Base-by-base conservation (phyloP, 2,113 vertebrate species). In the Rhombomys opimus region DNA sequence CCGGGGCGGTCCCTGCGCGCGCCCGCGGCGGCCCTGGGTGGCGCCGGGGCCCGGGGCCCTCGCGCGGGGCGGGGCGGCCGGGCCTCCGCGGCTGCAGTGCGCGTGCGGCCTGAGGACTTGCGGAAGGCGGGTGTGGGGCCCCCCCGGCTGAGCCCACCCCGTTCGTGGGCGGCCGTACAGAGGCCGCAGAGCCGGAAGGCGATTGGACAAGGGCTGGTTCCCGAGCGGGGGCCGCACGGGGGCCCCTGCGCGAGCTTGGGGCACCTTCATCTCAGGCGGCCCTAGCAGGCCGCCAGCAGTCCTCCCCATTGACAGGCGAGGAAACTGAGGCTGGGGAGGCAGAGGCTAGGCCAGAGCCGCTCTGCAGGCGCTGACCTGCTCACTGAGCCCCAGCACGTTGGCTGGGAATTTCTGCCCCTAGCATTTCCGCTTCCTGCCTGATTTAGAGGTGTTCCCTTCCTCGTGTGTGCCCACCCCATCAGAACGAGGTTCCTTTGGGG, bases 381-480 rank as follows among this genome's bases (percentile, higher is more conserved):
- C 77, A 87, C 52, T 0, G 72, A 92, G 50, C 50, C 81, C 93
- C 94, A 1, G 82, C 81, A 41, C 61, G 20, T 11, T 67, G 93
- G 5, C 7, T 75, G 87, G 61, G 91, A 65, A 93, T 90, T 90
- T 91, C 91, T 95, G 89, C 91, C 82, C 89, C 13, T 63, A 70
- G 92, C 57, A 78, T 94, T 97, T 98, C 95, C 92, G 93, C 87
- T 97, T 98, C 97, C 96, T 96, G 96, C 93, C 76, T 72, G 92
- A 8, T 46, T n/a, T 27, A 23, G 88, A 90, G 95, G 92, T 85
- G 93, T 95, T 95, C 93, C 88, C 94, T 96, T 85, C 94, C 65
- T 73, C 12, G 13, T 35, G 63, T 57, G 91, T 59, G 92, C 97
- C 92, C 95, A 92, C 89, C 95, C 93, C 84, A 52, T 72, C 63